phyloP scores from a whole-genome alignment of 2,888 invertebrate species.

The Sisyra terminalis region DNA sequence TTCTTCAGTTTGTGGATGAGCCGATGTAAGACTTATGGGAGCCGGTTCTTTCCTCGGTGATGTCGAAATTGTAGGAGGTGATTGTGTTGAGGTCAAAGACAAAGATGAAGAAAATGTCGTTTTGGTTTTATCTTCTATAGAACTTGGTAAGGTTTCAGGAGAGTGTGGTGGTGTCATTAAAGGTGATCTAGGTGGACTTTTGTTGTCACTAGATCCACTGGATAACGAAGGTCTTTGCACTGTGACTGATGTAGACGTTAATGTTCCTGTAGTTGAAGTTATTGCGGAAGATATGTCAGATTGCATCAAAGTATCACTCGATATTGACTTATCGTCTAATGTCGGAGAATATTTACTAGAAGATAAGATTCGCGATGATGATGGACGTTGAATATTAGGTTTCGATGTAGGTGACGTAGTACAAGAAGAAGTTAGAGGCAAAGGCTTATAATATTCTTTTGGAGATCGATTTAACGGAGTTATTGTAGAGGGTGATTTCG shows the following conservation, averaged over 20 bases:
- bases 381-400: slow-evolving; percentile 16
- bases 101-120: slow-evolving; percentile 3
- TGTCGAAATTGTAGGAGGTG: slow-evolving; percentile 19
- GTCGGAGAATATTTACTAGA: not conserved
- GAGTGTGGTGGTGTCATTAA: slow-evolving; percentile 12
- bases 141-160: not conserved
- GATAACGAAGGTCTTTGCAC: not conserved
- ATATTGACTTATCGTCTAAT: not conserved
- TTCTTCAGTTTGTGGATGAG: slow-evolving; percentile 4
- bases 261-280: not conserved
- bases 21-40: slow-evolving; percentile 14
- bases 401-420: slow-evolving; percentile 6
- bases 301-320: too few species aligned
- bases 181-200: slow-evolving; percentile 11
- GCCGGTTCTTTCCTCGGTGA: slow-evolving; percentile 15
- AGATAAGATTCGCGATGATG: slow-evolving; percentile 16
- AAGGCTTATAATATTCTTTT: slow-evolving; percentile 1
- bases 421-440: slow-evolving; percentile 1
- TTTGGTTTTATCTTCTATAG: not conserved
- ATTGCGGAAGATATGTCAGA: not conserved
- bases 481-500: not conserved
- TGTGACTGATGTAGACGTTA: not conserved
- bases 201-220: slow-evolving; percentile 7
- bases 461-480: slow-evolving; percentile 2
- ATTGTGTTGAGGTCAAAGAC: slow-evolving; percentile 22